Evolutionary conservation across 2,113 vertebrate genomes (phyloP), one percentile per base, ranked within the genome.

Genomic region (Cyanocitta stelleri): DNA sequence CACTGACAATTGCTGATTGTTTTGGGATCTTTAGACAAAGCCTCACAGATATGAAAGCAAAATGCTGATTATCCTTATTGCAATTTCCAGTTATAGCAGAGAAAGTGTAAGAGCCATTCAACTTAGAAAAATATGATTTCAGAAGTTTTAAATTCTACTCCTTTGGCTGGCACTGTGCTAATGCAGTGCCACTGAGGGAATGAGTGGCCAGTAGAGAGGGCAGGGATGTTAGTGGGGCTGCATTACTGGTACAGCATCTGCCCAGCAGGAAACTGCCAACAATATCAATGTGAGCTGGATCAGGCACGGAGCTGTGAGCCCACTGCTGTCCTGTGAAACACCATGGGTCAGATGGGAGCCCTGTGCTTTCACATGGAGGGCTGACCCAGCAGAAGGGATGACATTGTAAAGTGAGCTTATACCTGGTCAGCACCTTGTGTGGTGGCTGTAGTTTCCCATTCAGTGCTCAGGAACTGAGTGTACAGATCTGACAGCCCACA

Each of bases 341-440:
- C 16, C 2, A 1, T 27, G 41, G 51, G 26, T 5, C 35, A 33
- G 16, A 18, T 4, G 20, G 26, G 32, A 89, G 51, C 9, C n/a
- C 26, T 23, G 7, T 0, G 3, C 35, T 64, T 39, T 30, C 32
- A 16, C 1, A 0, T 0, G 3, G 43, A 73, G 41, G 26, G 39
- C 33, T 93, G 66, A 49, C 19, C 10, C 23, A 63, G 49, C 1
- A 8, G 24, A 43, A 52, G 35, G 10, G 41, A 30, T 39, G 49
- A 37, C 3, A 37, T 1, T 44, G 10, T 41, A 22, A 74, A 54
- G 22, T 24, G 69, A 85, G 23, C 14, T 89, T 43, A 10, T 15
- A 15, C 33, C 39, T 17, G 43, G 11, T 35, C 64, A 74, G 56
- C 52, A 41, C 35, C 48, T 67, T 24, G 12, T 54, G 14, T 17